A percentile compares a stretch with the other conserved stretches of the same genome.
Conservation (phyloP, 2,113 vertebrate genomes). For the Melanerpes aurifrons region DNA sequence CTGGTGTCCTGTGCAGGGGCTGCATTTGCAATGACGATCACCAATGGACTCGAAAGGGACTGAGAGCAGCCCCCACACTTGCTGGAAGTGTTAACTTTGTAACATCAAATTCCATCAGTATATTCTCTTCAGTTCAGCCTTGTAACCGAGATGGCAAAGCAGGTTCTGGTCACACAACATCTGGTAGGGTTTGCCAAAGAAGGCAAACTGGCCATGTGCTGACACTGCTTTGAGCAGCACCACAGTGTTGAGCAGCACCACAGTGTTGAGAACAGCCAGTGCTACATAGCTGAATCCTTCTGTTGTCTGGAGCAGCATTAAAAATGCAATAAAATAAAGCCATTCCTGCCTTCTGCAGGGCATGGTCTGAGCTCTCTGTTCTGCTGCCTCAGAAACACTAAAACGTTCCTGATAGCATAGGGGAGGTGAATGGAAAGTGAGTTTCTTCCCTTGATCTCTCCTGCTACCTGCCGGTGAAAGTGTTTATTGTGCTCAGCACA, state of each 20-base stretch:
- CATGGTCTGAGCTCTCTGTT: fast-evolving
- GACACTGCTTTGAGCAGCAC: not conserved
- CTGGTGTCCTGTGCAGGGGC: not conserved
- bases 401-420: not conserved
- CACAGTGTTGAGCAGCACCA: not conserved
- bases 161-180: not conserved
- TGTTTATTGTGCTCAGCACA: not conserved
- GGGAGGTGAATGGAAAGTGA: not conserved
- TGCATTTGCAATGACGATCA: not conserved
- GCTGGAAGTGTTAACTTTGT: not conserved
- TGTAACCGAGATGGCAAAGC: not conserved
- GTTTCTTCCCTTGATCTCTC: not conserved
- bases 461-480: constrained; percentile 42
- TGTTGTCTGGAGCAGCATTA: not conserved
- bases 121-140: not conserved
- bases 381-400: not conserved
- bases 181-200: not conserved
- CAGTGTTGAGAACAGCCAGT: not conserved
- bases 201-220: not conserved
- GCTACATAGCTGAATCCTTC: not conserved
- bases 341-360: not conserved
- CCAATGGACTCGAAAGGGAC: not conserved
- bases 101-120: not conserved
- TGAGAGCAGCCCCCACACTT: not conserved
- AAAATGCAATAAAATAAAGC: not conserved